Evolutionary conservation across 1,140 invertebrate genomes (phyloP).

Genomic region (Globodera ellingtonae): DNA sequence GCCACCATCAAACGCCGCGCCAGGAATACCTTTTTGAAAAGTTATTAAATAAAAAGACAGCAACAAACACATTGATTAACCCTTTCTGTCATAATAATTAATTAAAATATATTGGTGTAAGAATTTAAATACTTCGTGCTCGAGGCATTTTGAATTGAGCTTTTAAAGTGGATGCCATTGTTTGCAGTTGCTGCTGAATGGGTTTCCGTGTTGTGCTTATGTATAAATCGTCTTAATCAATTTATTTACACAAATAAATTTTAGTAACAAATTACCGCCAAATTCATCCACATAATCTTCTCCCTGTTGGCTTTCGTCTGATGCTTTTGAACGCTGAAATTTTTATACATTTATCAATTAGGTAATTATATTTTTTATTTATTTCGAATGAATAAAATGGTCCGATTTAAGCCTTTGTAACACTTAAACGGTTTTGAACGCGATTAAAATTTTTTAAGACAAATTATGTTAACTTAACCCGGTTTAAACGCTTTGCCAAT

Average conservation of each 20-base stretch:
- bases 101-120: not conserved
- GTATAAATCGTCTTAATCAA: not conserved
- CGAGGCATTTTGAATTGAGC: not conserved
- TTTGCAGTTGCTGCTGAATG: constrained; percentile 3
- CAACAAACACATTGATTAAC: no score
- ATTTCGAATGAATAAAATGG: not conserved
- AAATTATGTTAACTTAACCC: no score
- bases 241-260: not conserved
- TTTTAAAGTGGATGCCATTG: not conserved
- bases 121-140: not conserved
- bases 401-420: not conserved
- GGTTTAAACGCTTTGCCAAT: no score
- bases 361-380: not conserved
- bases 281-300: not conserved
- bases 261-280: not conserved
- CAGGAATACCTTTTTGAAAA: not conserved
- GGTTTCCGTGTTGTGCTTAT: constrained; percentile 2
- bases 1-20: not conserved
- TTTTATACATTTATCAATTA: not conserved
- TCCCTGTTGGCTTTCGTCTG: not conserved
- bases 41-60: not conserved
- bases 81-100: no score
- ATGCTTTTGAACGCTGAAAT: not conserved
- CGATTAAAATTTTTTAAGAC: no score
- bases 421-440: not conserved